Conservation (phyloP, 2,888 invertebrate species). For the Neoascia interrupta region DNA sequence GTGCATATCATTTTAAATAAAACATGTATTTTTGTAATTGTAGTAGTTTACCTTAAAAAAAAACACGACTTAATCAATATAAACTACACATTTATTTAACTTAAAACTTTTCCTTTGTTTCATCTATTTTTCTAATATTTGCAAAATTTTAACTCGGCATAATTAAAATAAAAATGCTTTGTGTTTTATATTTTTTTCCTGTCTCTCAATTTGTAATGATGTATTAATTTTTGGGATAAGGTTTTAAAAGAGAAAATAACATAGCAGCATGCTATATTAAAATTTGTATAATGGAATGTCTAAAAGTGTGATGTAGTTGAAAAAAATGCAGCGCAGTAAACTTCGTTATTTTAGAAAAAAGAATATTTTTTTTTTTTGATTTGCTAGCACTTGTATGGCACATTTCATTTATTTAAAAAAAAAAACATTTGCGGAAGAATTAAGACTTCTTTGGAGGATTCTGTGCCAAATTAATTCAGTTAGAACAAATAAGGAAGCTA, state of each 20-base stretch:
- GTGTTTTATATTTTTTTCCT: conserved; percentile 64
- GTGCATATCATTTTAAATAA: conserved; percentile 46
- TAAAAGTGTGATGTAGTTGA: not conserved
- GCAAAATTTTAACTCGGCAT: conserved; percentile 51
- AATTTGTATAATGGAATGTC: conserved; percentile 26
- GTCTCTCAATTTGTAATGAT: conserved; percentile 43
- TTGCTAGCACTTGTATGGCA: conserved; percentile 62
- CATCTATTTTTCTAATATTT: conserved; percentile 70
- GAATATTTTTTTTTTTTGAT: conserved; percentile 47
- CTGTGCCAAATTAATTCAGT: too few relatives aligned
- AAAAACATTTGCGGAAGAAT: conserved; percentile 7
- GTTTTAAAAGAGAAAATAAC: conserved; percentile 33
- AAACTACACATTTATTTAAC: conserved; percentile 32
- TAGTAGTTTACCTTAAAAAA: conserved; percentile 23
- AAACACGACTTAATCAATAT: conserved; percentile 29
- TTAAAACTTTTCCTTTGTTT: conserved; percentile 70
- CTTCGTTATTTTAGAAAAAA: conserved; percentile 20
- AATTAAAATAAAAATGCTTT: conserved; percentile 65
- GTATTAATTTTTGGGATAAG: conserved; percentile 28
- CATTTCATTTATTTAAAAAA: not conserved
- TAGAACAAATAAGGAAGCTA: too few relatives aligned
- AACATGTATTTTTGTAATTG: conserved; percentile 12
- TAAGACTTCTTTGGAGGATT: conserved; percentile 62
- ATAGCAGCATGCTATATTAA: conserved; percentile 49
- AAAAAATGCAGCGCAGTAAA: conserved; percentile 31